Evolutionary conservation across 1,140 invertebrate species (phyloP).

Genomic region (Caenorhabditis brenneri): DNA sequence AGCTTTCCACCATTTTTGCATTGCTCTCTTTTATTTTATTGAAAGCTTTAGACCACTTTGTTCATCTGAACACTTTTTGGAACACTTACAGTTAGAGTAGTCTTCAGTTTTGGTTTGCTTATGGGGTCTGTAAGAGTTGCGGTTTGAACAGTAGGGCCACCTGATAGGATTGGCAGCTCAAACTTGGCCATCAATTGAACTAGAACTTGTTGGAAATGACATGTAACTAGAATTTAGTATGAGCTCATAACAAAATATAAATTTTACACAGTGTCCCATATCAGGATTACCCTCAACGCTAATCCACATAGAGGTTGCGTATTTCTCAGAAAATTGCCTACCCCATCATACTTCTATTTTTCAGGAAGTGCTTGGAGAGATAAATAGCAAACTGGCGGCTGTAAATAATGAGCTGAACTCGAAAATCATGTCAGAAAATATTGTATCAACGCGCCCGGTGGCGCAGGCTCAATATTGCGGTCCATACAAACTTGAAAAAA

Average conservation of each 20-base stretch:
- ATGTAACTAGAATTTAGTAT: no score
- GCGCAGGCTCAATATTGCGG: slow-evolving; percentile 75
- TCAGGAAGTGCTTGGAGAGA: slow-evolving; percentile 60
- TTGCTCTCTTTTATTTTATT: neutral
- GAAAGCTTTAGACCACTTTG: neutral
- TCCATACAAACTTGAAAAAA: slow-evolving; percentile 96
- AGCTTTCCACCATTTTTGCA: neutral
- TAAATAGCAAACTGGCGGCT: slow-evolving; percentile 59
- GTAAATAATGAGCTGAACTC: slow-evolving; percentile 59
- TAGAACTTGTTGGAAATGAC: no score
- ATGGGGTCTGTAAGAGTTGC: no score
- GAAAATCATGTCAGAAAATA: slow-evolving; percentile 52
- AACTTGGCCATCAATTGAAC: no score
- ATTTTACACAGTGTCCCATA: no score
- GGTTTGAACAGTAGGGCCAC: no score
- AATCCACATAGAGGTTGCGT: neutral
- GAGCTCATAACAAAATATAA: no score
- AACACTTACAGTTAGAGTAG: neutral
- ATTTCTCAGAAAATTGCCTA: neutral
- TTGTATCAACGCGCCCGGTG: slow-evolving; percentile 30
- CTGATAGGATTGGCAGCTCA: no score
- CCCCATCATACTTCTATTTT: neutral
- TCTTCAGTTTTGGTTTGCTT: no score
- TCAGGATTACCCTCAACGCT: no score
- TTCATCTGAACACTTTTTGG: neutral